Conservation (phyloP, 2,888 invertebrate species). For the Coleophora deauratella region DNA sequence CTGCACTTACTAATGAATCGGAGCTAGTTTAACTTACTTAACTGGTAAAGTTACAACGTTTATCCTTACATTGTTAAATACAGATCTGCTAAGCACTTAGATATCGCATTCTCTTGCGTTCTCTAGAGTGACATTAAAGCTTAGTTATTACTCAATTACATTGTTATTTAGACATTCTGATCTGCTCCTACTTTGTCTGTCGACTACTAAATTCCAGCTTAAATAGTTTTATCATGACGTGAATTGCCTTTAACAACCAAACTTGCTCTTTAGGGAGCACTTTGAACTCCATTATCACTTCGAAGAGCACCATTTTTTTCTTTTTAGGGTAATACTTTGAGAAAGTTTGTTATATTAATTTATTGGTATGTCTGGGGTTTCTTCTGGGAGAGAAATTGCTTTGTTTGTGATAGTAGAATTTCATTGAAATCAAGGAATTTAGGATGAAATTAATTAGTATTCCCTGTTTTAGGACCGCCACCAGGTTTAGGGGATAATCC, state of each 20-base stretch:
- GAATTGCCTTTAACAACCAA: conserved; percentile 32
- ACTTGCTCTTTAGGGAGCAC: conserved; percentile 5
- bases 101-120: background rate
- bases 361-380: background rate
- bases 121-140: conserved; percentile 1
- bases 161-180: conserved; percentile 11
- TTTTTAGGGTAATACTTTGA: conserved; percentile 1
- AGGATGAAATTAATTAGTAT: no score
- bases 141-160: conserved; percentile 8
- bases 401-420: no score
- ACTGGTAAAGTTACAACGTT: no score
- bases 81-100: no score
- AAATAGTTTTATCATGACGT: conserved; percentile 31
- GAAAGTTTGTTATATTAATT: conserved; percentile 1
- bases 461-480: no score
- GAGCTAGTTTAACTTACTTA: conserved; percentile 25
- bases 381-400: no score
- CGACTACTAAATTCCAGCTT: conserved; percentile 24
- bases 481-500: no score
- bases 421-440: no score
- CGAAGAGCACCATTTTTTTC: background rate
- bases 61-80: no score
- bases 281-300: no score
- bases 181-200: conserved; percentile 18
- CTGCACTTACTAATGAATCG: conserved; percentile 46